Conservation (phyloP, 2,888 invertebrate genomes). For the Amphipoea lucens region DNA sequence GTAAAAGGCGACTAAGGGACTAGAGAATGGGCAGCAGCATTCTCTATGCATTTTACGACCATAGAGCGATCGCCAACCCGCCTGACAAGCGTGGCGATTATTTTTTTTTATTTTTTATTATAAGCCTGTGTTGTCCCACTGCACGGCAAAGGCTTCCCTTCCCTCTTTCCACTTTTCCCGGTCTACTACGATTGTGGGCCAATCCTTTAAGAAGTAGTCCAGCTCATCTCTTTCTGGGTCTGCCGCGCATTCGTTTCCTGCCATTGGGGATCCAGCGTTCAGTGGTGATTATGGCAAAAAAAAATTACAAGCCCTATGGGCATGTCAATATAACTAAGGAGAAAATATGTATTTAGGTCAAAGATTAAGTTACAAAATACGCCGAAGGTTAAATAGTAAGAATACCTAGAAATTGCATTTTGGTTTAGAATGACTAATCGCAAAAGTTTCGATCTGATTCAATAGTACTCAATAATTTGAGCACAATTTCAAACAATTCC, state of each 20-base stretch:
- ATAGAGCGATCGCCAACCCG: neutral
- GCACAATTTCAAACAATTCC: slow-evolving; percentile 22
- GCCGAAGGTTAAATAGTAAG: neutral
- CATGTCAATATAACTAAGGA: neutral
- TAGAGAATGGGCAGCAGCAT: neutral
- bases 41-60: no score
- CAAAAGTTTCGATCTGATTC: slow-evolving; percentile 8
- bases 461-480: slow-evolving; percentile 21
- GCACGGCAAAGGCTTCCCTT: no score
- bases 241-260: no score
- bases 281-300: neutral
- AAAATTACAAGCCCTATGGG: neutral
- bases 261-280: no score
- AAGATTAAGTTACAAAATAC: neutral
- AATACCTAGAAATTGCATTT: neutral
- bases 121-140: no score
- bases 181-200: no score
- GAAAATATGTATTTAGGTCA: slow-evolving; percentile 11
- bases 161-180: no score
- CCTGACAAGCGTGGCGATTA: neutral
- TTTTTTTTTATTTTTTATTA: no score
- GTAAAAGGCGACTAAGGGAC: neutral
- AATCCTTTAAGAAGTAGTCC: no score
- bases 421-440: slow-evolving; percentile 3
- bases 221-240: no score